phyloP scores from a whole-genome alignment of 2,797 vertebrate species.

The Melanotaenia parkinsoni region DNA sequence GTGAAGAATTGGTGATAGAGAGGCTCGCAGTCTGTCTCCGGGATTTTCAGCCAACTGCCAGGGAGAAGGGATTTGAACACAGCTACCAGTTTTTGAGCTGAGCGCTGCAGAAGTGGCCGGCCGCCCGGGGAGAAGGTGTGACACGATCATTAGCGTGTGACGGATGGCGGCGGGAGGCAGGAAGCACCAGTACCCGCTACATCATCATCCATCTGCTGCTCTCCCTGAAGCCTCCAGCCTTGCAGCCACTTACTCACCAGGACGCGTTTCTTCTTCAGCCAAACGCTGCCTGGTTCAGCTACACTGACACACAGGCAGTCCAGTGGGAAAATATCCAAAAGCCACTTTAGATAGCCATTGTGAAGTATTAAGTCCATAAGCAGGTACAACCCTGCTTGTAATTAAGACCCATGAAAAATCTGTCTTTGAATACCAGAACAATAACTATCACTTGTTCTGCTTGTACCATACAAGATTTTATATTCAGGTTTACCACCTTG shows the following conservation, averaged over 20 bases:
- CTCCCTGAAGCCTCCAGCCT: slow-evolving; percentile 66
- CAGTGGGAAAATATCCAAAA: slow-evolving; percentile 60
- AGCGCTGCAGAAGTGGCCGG: slow-evolving; percentile 77
- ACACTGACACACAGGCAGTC: slow-evolving; percentile 58
- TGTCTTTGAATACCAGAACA: slow-evolving; percentile 17
- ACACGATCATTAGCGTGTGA: slow-evolving; percentile 83
- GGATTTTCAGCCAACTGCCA: slow-evolving; percentile 64
- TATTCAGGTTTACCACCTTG: slow-evolving; percentile 5
- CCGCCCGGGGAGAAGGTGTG: slow-evolving; percentile 80
- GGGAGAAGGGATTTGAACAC: slow-evolving; percentile 67
- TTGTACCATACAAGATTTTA: background rate
- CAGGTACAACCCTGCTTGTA: slow-evolving; percentile 31
- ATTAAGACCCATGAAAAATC: slow-evolving; percentile 47
- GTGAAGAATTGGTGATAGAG: slow-evolving; percentile 63
- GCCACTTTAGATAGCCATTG: slow-evolving; percentile 63
- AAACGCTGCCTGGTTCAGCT: slow-evolving; percentile 71
- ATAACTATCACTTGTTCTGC: slow-evolving; percentile 16
- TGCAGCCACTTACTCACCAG: slow-evolving; percentile 75
- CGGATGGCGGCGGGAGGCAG: slow-evolving; percentile 78
- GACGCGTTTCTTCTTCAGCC: slow-evolving; percentile 75
- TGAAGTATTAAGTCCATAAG: slow-evolving; percentile 53
- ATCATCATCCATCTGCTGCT: slow-evolving; percentile 83
- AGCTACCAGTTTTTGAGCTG: slow-evolving; percentile 77
- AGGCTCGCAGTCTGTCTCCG: slow-evolving; percentile 56
- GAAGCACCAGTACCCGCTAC: slow-evolving; percentile 75